Evolutionary conservation across 2,888 invertebrate genomes (phyloP).

Genomic region (Exephanes ischioxanthus): DNA sequence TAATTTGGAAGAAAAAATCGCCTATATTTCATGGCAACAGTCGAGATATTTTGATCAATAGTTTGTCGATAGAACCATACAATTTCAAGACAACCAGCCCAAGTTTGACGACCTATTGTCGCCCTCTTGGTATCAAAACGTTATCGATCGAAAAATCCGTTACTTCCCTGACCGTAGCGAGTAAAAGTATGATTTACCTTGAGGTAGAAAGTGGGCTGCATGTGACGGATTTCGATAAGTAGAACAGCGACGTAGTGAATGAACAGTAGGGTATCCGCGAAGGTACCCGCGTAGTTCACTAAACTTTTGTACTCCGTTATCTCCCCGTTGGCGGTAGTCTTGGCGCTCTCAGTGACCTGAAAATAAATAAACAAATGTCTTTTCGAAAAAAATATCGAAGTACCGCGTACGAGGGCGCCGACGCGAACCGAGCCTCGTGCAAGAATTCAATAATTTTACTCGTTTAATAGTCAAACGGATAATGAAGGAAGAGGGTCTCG

Average conservation of each 20-base stretch:
- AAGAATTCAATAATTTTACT: background rate
- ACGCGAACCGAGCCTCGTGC: constrained; percentile 6
- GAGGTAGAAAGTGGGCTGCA: constrained; percentile 95
- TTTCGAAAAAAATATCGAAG: background rate
- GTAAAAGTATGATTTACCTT: constrained; percentile 85
- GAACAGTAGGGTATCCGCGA: constrained; percentile 97
- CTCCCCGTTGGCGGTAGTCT: constrained; percentile 92
- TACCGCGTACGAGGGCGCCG: background rate
- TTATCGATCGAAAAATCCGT: background rate
- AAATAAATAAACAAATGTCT: constrained; percentile 11
- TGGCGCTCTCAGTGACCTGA: constrained; percentile 90
- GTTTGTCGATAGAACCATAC: too few species aligned
- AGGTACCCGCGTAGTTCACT: constrained; percentile 96
- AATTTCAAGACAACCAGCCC: too few species aligned
- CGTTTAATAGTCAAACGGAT: too few species aligned
- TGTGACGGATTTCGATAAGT: constrained; percentile 96
- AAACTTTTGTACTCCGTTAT: constrained; percentile 95
- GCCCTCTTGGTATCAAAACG: too few species aligned
- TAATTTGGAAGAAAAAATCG: too few species aligned
- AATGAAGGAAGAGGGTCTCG: background rate
- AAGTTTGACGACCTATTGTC: too few species aligned
- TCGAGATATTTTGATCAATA: too few species aligned
- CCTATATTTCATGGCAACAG: too few species aligned
- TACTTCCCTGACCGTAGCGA: background rate
- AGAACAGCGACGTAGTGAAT: constrained; percentile 98